A percentile compares a stretch with the other conserved stretches of the same genome.
These are phyloP conservation scores for Panagrolaimus sp. DNA, from an alignment of 1,140 invertebrate species.

Conservation along the genomic window DNA sequence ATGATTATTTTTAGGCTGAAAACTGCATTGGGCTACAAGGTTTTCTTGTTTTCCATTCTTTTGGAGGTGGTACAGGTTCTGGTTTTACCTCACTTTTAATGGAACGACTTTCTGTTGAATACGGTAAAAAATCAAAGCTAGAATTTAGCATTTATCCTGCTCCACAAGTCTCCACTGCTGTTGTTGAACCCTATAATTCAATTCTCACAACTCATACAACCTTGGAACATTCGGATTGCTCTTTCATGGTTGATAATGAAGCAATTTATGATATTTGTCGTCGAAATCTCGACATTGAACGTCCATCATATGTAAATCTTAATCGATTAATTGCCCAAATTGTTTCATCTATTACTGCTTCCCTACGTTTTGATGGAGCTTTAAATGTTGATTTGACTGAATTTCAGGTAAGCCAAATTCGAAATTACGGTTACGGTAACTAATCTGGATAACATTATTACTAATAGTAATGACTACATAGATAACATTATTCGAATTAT, in stretches of 20 bases:
- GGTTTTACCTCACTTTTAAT: constrained; percentile 80
- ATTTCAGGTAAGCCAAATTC: no score
- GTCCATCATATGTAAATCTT: constrained; percentile 74
- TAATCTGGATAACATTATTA: background rate
- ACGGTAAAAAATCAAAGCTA: constrained; percentile 77
- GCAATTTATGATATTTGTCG: constrained; percentile 84
- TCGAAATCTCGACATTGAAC: constrained; percentile 72
- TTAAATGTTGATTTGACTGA: constrained; percentile 83
- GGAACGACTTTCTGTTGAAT: constrained; percentile 80
- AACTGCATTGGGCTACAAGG: constrained; percentile 69
- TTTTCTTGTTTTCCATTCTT: constrained; percentile 82
- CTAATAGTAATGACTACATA: no score
- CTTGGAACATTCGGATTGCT: constrained; percentile 72
- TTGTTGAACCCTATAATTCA: constrained; percentile 62
- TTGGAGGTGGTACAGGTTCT: constrained; percentile 82
- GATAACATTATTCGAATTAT: no score
- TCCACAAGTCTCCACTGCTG: constrained; percentile 15
- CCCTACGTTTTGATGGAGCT: constrained; percentile 80
- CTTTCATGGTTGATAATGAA: constrained; percentile 80
- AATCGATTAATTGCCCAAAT: constrained; percentile 74
- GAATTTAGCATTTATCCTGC: constrained; percentile 17
- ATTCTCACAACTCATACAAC: constrained; percentile 74
- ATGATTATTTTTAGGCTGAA: constrained; percentile 37
- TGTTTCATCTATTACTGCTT: constrained; percentile 79
- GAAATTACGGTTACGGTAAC: background rate